phyloP scores from a whole-genome alignment of 2,888 invertebrate species.

The Brenthis hecate region DNA sequence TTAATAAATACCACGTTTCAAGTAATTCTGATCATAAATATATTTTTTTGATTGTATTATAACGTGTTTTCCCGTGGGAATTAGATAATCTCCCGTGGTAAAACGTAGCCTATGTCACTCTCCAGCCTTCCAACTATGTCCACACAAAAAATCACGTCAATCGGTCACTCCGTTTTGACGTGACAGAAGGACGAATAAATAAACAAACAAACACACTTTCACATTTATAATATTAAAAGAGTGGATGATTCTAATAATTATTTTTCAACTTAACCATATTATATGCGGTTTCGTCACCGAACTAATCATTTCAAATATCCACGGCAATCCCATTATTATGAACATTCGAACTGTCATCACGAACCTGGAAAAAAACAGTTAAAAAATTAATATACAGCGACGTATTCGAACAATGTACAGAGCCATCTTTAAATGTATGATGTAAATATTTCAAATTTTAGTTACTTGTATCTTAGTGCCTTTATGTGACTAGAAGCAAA shows the following conservation, averaged over 20 bases:
- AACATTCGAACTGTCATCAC: constrained; percentile 83
- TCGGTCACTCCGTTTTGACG: too few species aligned
- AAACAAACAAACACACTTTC: too few species aligned
- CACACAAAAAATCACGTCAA: too few species aligned
- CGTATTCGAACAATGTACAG: neutral
- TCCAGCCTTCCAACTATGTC: too few species aligned
- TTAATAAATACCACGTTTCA: too few species aligned
- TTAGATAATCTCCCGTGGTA: too few species aligned
- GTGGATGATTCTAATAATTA: neutral
- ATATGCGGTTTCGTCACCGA: constrained; percentile 52
- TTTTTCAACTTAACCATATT: constrained; percentile 55
- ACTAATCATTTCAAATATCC: constrained; percentile 85
- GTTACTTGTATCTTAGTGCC: constrained; percentile 81
- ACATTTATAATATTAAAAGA: too few species aligned
- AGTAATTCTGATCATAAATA: too few species aligned
- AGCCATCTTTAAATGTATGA: constrained; percentile 10
- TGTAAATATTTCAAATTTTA: constrained; percentile 23
- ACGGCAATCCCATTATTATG: constrained; percentile 85
- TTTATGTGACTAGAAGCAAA: constrained; percentile 71
- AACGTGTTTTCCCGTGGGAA: too few species aligned
- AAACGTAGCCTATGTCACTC: too few species aligned
- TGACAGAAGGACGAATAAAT: too few species aligned
- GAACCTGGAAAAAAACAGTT: constrained; percentile 70
- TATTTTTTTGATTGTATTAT: too few species aligned
- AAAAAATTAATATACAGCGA: neutral